Evolutionary conservation across 2,113 vertebrate species (phyloP).

Genomic region (Alouatta palliata): DNA sequence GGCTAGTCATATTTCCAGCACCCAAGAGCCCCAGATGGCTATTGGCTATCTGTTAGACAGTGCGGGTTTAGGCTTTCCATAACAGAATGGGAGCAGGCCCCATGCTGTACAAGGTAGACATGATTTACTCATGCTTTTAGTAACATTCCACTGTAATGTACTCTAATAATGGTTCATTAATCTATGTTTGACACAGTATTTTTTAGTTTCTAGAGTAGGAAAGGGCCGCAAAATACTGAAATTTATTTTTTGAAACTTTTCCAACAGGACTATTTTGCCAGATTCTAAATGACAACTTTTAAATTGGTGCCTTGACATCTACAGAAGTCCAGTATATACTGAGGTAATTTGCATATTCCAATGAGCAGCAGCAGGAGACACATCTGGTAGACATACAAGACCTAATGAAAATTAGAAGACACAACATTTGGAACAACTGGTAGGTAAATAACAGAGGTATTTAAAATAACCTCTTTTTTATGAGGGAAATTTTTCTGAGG

Average conservation of each 20-base stretch:
- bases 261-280: conserved; percentile 45
- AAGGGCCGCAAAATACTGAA: conserved; percentile 32
- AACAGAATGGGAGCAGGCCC: not conserved
- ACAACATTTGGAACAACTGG: not conserved
- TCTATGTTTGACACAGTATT: not conserved
- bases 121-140: conserved; percentile 22
- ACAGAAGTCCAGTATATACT: not conserved
- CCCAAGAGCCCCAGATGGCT: not conserved
- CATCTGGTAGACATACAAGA: not conserved
- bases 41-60: not conserved
- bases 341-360: conserved; percentile 40
- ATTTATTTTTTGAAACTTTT: conserved; percentile 54
- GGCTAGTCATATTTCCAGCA: not conserved
- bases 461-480: not conserved
- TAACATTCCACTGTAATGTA: not conserved
- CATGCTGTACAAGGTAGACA: not conserved
- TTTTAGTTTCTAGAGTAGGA: conserved; percentile 33
- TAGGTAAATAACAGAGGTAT: conserved; percentile 18
- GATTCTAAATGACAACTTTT: conserved; percentile 42
- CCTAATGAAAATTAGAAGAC: conserved; percentile 6
- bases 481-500: not conserved
- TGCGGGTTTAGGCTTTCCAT: not conserved
- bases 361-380: conserved; percentile 27
- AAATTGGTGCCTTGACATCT: conserved; percentile 51
- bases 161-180: not conserved